These are phyloP conservation scores for Tanypteryx hageni DNA, from an alignment of 2,888 invertebrate genomes.

Conservation along the genomic window DNA sequence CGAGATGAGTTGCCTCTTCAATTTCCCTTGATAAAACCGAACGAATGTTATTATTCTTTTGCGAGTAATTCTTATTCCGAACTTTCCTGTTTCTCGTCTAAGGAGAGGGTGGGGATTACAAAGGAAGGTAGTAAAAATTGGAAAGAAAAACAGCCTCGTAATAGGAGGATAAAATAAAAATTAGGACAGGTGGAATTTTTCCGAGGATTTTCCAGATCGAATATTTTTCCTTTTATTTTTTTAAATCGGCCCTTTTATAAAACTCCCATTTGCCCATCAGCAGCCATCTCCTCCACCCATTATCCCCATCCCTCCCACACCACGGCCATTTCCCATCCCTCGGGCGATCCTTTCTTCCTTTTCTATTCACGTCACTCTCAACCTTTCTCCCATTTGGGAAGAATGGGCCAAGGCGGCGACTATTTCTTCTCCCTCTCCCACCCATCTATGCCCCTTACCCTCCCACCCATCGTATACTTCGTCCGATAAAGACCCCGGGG, in stretches of 20 bases:
- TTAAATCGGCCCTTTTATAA: slow-evolving; percentile 31
- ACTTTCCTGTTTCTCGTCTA: too few relatives aligned
- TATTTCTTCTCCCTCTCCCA: not conserved
- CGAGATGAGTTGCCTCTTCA: too few relatives aligned
- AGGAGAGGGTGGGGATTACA: too few relatives aligned
- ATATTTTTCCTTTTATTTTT: slow-evolving; percentile 24
- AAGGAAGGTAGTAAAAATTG: too few relatives aligned
- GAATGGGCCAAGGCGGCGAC: not conserved
- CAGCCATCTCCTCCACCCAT: not conserved
- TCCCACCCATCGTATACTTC: not conserved
- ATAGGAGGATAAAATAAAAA: not conserved
- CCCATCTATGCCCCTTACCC: not conserved
- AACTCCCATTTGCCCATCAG: not conserved
- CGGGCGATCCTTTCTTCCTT: not conserved
- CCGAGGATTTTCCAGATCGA: not conserved
- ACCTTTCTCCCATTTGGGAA: not conserved
- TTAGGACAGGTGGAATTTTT: not conserved
- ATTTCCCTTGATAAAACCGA: too few relatives aligned
- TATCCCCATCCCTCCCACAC: not conserved
- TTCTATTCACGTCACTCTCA: not conserved
- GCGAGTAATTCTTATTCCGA: too few relatives aligned
- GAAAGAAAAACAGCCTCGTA: too few relatives aligned
- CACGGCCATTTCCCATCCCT: not conserved
- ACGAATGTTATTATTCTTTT: too few relatives aligned
- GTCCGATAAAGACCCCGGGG: slow-evolving; percentile 11